A percentile compares a stretch with the other conserved stretches of the same genome.
These are phyloP conservation scores for Sparidentex hasta DNA, from an alignment of 2,797 vertebrate genomes.

Conservation along the genomic window DNA sequence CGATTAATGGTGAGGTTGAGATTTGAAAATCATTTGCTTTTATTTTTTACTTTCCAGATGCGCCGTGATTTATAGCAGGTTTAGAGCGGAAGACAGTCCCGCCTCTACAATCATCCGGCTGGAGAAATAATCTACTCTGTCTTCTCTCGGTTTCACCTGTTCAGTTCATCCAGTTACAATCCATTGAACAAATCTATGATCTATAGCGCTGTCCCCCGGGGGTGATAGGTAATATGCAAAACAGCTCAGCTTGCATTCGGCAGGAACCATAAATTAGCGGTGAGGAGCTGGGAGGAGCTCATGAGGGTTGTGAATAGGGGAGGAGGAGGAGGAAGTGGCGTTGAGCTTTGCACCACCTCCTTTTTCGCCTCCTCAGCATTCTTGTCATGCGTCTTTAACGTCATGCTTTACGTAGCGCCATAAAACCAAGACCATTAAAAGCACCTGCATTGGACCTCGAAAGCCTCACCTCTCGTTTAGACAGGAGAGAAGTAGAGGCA, in stretches of 20 bases:
- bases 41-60: not conserved
- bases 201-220: constrained; percentile 37
- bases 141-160: constrained; percentile 23
- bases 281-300: constrained; percentile 54
- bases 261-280: constrained; percentile 73
- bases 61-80: not conserved
- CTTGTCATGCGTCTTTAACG: constrained; percentile 54
- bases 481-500: constrained; percentile 15
- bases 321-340: constrained; percentile 25
- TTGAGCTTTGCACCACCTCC: constrained; percentile 34
- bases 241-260: constrained; percentile 67
- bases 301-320: constrained; percentile 42
- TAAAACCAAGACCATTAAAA: constrained; percentile 73
- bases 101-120: not conserved
- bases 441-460: constrained; percentile 52
- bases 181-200: constrained; percentile 65
- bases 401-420: constrained; percentile 66
- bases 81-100: not conserved
- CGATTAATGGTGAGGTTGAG: not conserved
- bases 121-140: constrained; percentile 8
- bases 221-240: constrained; percentile 78
- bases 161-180: constrained; percentile 42
- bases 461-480: constrained; percentile 52
- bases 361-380: constrained; percentile 79
- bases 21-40: not conserved